phyloP scores from a whole-genome alignment of 2,797 vertebrate species.

The Girardinus metallicus region DNA sequence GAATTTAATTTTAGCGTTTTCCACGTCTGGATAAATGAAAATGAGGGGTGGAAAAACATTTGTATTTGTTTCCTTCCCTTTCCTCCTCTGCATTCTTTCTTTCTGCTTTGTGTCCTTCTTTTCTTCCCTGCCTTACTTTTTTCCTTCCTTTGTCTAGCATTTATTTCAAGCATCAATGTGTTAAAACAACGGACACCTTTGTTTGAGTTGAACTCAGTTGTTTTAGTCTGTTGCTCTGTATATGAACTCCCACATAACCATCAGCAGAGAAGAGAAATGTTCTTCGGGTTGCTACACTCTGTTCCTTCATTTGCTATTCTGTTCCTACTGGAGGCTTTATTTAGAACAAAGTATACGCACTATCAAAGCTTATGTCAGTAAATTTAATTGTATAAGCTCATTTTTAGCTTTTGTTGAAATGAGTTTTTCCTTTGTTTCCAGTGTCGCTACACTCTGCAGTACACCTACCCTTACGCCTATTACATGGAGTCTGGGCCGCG shows the following conservation, averaged over 20 bases:
- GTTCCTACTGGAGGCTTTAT: not conserved
- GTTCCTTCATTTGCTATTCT: not conserved
- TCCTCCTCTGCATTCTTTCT: not conserved
- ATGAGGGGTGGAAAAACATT: not conserved
- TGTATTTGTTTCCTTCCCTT: not conserved
- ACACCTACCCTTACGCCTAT: conserved; percentile 98
- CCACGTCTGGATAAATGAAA: not conserved
- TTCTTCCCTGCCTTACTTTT: not conserved
- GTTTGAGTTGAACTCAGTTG: not conserved
- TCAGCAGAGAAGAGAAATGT: not conserved
- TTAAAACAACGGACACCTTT: not conserved
- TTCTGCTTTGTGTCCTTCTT: not conserved
- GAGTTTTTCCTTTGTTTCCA: conserved; percentile 56
- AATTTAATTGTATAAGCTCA: not conserved
- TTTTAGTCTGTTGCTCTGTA: not conserved
- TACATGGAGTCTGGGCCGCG: conserved; percentile 99
- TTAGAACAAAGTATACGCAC: not conserved
- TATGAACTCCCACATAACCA: not conserved
- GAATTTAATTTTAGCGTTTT: not conserved
- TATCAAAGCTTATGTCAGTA: not conserved
- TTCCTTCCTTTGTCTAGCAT: not conserved
- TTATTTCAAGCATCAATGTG: not conserved
- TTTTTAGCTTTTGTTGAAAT: not conserved
- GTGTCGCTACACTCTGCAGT: conserved; percentile 99
- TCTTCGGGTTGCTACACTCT: not conserved